Conservation (phyloP, 2,888 invertebrate genomes). For the Tetragonula carbonaria region DNA sequence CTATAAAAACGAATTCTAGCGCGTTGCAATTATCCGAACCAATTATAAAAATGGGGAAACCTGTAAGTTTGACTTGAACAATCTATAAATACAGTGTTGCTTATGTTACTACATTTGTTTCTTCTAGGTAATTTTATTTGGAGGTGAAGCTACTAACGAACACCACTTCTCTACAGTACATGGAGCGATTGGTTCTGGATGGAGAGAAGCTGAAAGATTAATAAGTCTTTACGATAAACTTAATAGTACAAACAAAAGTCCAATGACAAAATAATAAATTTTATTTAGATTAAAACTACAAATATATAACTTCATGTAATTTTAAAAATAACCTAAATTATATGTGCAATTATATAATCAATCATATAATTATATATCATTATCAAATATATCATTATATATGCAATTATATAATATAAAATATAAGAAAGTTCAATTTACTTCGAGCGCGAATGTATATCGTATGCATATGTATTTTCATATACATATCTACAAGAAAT, state of each 20-base stretch:
- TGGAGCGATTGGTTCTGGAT: constrained; percentile 89
- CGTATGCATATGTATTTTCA: background rate
- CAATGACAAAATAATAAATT: constrained; percentile 4
- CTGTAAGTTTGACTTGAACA: constrained; percentile 55
- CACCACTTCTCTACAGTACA: constrained; percentile 87
- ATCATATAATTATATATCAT: too few relatives aligned
- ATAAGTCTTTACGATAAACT: constrained; percentile 58
- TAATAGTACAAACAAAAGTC: background rate
- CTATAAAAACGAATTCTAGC: constrained; percentile 84
- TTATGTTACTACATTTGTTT: background rate
- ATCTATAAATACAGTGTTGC: background rate
- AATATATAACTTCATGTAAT: background rate
- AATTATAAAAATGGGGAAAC: constrained; percentile 79
- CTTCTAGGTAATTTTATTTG: constrained; percentile 87
- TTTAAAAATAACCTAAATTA: background rate
- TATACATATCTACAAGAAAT: constrained; percentile 16
- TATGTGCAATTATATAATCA: background rate
- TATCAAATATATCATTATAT: background rate
- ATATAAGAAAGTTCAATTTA: constrained; percentile 16
- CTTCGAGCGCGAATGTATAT: background rate
- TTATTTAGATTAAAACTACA: constrained; percentile 28
- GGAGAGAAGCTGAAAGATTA: constrained; percentile 88
- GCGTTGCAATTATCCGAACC: constrained; percentile 86
- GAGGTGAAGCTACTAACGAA: constrained; percentile 88
- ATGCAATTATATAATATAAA: constrained; percentile 14